Base-by-base conservation (phyloP, 2,888 invertebrate genomes). In the Scaptomyza cyrtandrae region DNA sequence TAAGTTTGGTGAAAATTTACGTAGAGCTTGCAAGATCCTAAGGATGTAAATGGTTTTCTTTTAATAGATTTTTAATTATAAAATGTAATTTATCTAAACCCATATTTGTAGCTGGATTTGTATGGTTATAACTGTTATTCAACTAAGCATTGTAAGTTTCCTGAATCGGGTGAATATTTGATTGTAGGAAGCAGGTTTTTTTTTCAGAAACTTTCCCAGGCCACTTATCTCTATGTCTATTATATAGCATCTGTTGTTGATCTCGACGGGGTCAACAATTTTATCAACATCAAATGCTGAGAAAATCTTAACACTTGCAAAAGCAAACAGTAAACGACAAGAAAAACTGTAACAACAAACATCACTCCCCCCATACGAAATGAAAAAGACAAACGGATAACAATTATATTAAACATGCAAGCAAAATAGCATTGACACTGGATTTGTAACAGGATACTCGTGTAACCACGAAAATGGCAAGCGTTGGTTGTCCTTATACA, bases 381-480 rank as follows among this genome's bases (percentile, higher is more conserved):
- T 11, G 24, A 11, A 33, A 50, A 60, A 67, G 58, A 70, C 70
- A 81, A 88, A 58, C 85, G 87, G 88, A 85, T 87, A 81, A 88
- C 81, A 89, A 89, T 83, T 86, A 89, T 84, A 81, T 85, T 82
- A 80, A 88, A 89, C 73, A 82, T 50, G 81, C 71, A 83, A 70
- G 76, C 79, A 86, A 84, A 80, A 78, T 74, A 80, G 56, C 76
- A 71, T 72, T 62, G 76, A 69, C 88, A 86, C 79, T 82, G 89
- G 90, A 90, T 90, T 90, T 90, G 92, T 87, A 91, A 91, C 90
- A 88, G 89, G 91, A 91, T 91, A 91, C 86, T 86, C 91, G 91
- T 91, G 92, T 89, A 91, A 91, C 90, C 91, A 88, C 89, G 86
- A 41, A 79, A 88, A 67, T 71, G 79, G 67, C 75, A 66, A 75